A percentile compares a stretch with the other conserved stretches of the same genome.
These are phyloP conservation scores for Catharus ustulatus DNA, from an alignment of 2,797 vertebrate genomes.

Conservation along the genomic window DNA sequence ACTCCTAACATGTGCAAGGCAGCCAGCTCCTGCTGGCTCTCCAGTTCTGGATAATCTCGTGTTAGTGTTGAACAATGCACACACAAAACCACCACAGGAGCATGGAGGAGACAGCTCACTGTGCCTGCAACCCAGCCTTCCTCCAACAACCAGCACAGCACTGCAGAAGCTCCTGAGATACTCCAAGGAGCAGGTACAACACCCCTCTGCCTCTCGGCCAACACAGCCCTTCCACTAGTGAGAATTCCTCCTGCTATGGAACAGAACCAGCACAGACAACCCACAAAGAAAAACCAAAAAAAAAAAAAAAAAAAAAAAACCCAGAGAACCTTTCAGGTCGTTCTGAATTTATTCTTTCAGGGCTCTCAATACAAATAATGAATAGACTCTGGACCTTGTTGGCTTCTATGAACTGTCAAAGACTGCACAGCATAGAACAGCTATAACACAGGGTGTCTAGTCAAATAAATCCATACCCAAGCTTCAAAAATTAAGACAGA, in stretches of 20 bases:
- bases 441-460: not conserved
- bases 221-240: not conserved
- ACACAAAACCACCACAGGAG: not conserved
- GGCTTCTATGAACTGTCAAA: slow-evolving; percentile 9
- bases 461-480: slow-evolving; percentile 41
- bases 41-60: not conserved
- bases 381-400: not conserved
- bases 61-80: not conserved
- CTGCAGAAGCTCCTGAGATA: not conserved
- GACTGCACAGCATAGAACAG: not conserved
- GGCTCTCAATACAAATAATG: not conserved
- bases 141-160: not conserved
- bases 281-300: rapidly evolving
- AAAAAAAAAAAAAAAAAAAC: rapidly evolving
- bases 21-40: not conserved
- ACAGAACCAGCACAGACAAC: not conserved
- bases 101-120: rapidly evolving
- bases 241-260: not conserved
- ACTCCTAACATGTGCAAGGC: not conserved
- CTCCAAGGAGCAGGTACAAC: not conserved
- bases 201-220: not conserved
- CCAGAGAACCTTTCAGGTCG: not conserved
- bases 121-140: not conserved
- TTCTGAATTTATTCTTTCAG: slow-evolving; percentile 1
- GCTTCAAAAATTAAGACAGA: slow-evolving; percentile 25